phyloP scores from a whole-genome alignment of 2,113 vertebrate genomes.

The Grammomys dolichurus region DNA sequence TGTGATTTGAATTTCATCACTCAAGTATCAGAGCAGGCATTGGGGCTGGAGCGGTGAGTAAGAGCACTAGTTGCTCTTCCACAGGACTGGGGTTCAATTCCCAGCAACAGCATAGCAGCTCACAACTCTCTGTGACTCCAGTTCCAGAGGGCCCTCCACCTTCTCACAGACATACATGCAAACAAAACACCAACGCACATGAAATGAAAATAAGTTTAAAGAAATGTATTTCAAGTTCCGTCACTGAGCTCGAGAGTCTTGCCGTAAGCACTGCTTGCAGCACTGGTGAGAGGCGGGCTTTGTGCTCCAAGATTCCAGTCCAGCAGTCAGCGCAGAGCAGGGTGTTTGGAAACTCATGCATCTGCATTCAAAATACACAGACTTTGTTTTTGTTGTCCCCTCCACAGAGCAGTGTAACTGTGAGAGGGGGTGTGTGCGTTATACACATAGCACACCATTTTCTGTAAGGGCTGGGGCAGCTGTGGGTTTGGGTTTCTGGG shows the following conservation, averaged over 20 bases:
- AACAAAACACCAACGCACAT: no score
- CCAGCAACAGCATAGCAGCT: no score
- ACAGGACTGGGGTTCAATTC: no score
- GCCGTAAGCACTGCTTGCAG: conserved; percentile 19
- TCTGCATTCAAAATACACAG: background rate
- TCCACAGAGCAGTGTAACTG: background rate
- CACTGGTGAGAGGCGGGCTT: background rate
- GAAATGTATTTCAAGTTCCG: background rate
- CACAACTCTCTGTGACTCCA: no score
- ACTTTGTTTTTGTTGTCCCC: background rate
- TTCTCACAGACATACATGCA: no score
- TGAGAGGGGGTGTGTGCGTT: background rate
- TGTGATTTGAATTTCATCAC: background rate
- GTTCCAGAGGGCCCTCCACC: no score
- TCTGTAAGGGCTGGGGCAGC: background rate
- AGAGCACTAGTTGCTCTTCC: no score
- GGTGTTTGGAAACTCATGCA: background rate
- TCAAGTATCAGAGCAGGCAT: background rate
- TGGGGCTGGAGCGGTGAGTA: background rate
- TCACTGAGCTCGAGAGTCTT: background rate
- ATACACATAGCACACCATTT: background rate
- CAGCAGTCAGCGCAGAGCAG: background rate
- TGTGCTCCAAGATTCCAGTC: background rate
- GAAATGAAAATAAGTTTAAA: no score
- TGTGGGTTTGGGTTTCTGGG: background rate